A percentile compares a stretch with the other conserved stretches of the same genome.
Conservation (phyloP, 2,113 vertebrate species). For the Mungos mungo region DNA sequence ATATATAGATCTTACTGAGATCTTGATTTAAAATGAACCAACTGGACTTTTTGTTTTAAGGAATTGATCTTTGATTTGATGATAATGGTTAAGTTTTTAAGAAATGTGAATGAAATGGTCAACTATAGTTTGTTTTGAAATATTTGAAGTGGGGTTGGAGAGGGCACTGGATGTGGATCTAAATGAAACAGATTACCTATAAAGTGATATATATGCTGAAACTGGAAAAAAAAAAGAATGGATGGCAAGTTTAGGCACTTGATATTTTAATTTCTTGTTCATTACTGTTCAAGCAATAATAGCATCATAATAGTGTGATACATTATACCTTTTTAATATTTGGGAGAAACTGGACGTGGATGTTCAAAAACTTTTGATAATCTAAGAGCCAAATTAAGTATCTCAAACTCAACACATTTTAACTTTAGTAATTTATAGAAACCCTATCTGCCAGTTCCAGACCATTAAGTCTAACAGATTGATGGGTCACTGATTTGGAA, state of each 20-base stretch:
- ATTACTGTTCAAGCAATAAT: not conserved
- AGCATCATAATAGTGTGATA: not conserved
- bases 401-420: conserved; percentile 23
- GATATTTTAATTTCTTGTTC: conserved; percentile 15
- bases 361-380: not conserved
- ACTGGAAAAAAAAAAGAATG: not conserved
- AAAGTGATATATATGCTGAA: not conserved
- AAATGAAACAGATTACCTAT: not conserved
- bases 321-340: not conserved
- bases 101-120: not conserved
- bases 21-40: not conserved
- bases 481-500: not conserved
- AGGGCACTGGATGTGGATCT: not conserved
- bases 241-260: not conserved
- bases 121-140: not conserved
- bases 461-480: not conserved
- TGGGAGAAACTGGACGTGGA: not conserved
- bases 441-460: not conserved
- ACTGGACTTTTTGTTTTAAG: not conserved
- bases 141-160: not conserved
- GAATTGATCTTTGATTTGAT: not conserved
- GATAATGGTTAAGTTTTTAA: not conserved
- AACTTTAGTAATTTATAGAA: conserved; percentile 24
- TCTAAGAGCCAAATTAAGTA: not conserved
- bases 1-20: not conserved